Conservation (phyloP, 1,140 invertebrate genomes). For the Papilio glaucus region DNA sequence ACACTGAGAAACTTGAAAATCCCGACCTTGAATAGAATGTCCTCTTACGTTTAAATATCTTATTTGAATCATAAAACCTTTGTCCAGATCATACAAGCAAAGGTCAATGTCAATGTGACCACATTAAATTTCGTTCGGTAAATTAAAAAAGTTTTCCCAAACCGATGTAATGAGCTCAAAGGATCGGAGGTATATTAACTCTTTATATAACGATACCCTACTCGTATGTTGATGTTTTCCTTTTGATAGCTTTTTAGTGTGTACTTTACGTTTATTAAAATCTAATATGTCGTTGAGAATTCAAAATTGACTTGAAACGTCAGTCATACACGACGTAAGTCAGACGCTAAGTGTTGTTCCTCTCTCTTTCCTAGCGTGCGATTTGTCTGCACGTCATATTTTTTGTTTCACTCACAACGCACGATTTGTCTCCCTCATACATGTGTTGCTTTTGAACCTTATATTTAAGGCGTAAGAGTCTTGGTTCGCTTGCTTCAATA, state of each 20-base stretch:
- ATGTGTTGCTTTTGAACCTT: too few species aligned
- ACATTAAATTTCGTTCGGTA: constrained; percentile 9
- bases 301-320: background rate
- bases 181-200: constrained; percentile 12
- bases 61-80: background rate
- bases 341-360: too few species aligned
- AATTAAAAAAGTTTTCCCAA: constrained; percentile 21
- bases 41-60: background rate
- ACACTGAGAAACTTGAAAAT: too few species aligned
- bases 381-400: too few species aligned
- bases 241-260: background rate
- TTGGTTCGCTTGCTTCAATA: too few species aligned
- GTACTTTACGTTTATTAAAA: constrained; percentile 17
- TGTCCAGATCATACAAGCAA: background rate
- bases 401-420: too few species aligned
- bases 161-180: background rate
- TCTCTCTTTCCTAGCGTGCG: too few species aligned
- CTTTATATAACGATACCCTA: background rate
- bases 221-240: constrained; percentile 13
- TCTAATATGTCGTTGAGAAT: background rate
- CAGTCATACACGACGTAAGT: too few species aligned
- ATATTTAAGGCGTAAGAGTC: too few species aligned
- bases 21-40: background rate
- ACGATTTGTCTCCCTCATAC: too few species aligned
- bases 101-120: background rate